Evolutionary conservation across 2,888 invertebrate species (phyloP).

Genomic region (Eilema caniola): DNA sequence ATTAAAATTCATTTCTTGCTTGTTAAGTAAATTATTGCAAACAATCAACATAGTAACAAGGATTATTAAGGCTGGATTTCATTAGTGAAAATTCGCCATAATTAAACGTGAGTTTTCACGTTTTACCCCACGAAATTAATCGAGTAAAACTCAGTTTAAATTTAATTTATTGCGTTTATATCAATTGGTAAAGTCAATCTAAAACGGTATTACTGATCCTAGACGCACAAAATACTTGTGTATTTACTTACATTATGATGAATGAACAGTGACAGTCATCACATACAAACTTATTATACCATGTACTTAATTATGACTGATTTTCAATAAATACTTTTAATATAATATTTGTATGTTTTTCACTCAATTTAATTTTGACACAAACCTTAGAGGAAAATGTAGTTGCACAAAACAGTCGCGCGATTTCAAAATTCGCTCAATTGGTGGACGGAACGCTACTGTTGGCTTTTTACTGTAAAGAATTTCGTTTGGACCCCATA

Average conservation of each 20-base stretch:
- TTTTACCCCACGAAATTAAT: not conserved
- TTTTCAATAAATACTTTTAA: slow-evolving; percentile 53
- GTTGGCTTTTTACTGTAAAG: no score
- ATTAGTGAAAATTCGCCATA: not conserved
- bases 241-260: not conserved
- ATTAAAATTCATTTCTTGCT: slow-evolving; percentile 16
- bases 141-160: not conserved
- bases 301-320: slow-evolving; percentile 55
- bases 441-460: no score
- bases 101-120: not conserved
- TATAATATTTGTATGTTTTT: slow-evolving; percentile 30
- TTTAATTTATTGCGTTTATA: not conserved
- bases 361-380: slow-evolving; percentile 20
- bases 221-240: slow-evolving; percentile 13
- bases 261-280: slow-evolving; percentile 30
- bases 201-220: not conserved
- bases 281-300: slow-evolving; percentile 16
- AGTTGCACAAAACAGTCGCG: no score
- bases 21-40: slow-evolving; percentile 11
- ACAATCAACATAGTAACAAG: slow-evolving; percentile 1
- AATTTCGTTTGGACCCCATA: no score
- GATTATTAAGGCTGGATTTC: not conserved
- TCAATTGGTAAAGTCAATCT: not conserved
- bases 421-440: no score
- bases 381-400: no score